Evolutionary conservation across 2,797 vertebrate genomes (phyloP).

Genomic region (Danio choprae): DNA sequence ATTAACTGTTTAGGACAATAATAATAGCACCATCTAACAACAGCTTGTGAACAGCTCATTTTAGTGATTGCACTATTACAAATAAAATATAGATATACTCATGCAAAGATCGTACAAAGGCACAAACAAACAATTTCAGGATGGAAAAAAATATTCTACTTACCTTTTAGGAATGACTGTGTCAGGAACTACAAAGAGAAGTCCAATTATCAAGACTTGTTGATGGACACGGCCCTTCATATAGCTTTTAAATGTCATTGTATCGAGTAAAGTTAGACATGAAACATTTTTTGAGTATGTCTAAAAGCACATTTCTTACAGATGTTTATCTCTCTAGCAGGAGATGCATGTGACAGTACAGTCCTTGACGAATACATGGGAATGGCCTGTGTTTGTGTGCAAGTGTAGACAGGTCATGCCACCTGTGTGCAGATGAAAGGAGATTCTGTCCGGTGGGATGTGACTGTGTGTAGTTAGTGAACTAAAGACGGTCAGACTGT

Average conservation of each 20-base stretch:
- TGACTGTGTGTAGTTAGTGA: neutral
- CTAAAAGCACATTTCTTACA: neutral
- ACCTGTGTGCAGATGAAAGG: constrained; percentile 18
- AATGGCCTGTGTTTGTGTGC: constrained; percentile 20
- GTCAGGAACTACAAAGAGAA: constrained; percentile 11
- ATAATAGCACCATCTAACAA: neutral
- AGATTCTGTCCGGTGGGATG: constrained; percentile 4
- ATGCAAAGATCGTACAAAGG: neutral
- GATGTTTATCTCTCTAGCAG: neutral
- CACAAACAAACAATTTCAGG: neutral
- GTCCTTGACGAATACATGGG: constrained; percentile 1
- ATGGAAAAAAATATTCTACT: neutral
- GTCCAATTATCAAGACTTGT: neutral
- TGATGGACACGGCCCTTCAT: neutral
- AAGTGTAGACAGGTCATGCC: constrained; percentile 26
- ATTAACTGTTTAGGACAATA: neutral
- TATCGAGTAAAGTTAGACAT: neutral
- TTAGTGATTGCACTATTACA: too few relatives aligned
- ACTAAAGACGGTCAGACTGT: neutral
- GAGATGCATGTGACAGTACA: neutral
- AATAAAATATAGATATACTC: neutral
- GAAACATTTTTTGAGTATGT: neutral
- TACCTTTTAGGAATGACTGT: constrained; percentile 18
- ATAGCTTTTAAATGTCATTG: neutral
- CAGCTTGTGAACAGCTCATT: neutral